These are phyloP conservation scores for Ditylenchus weischeri DNA, from an alignment of 2,888 invertebrate genomes.

Conservation along the genomic window DNA sequence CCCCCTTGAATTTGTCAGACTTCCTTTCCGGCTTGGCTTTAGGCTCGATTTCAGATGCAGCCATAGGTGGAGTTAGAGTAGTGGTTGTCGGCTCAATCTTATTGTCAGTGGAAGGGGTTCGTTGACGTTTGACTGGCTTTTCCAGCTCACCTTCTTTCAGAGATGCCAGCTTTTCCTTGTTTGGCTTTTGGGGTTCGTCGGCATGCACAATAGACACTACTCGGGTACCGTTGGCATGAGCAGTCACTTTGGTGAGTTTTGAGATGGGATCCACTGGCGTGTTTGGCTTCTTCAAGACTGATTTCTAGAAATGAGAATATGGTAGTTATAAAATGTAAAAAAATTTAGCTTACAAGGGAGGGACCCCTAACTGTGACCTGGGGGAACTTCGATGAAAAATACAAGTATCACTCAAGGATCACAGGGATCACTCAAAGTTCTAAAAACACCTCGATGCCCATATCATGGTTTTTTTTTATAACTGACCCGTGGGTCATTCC, in stretches of 20 bases:
- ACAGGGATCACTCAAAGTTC: no score
- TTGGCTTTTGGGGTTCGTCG: background rate
- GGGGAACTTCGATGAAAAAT: no score
- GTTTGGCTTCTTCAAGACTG: constrained; percentile 12
- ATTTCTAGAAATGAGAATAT: constrained; percentile 1
- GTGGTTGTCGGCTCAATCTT: background rate
- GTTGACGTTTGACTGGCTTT: constrained; percentile 10
- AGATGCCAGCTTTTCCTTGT: background rate
- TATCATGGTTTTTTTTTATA: no score
- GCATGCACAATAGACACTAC: background rate
- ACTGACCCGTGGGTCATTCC: no score
- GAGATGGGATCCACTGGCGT: background rate
- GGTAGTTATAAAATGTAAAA: no score
- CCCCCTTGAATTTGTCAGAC: no score
- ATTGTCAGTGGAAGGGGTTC: background rate
- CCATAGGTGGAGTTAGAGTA: background rate
- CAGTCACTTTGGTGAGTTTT: background rate
- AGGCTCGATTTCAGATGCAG: background rate
- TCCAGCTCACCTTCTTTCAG: background rate
- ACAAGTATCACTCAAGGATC: no score
- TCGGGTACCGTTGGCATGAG: constrained; percentile 4
- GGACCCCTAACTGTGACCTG: no score
- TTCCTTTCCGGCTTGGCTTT: no score
- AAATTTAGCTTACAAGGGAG: no score
- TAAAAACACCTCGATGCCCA: no score